Base-by-base conservation (phyloP, 2,888 invertebrate genomes). In the Caenorhabditis sp. region DNA sequence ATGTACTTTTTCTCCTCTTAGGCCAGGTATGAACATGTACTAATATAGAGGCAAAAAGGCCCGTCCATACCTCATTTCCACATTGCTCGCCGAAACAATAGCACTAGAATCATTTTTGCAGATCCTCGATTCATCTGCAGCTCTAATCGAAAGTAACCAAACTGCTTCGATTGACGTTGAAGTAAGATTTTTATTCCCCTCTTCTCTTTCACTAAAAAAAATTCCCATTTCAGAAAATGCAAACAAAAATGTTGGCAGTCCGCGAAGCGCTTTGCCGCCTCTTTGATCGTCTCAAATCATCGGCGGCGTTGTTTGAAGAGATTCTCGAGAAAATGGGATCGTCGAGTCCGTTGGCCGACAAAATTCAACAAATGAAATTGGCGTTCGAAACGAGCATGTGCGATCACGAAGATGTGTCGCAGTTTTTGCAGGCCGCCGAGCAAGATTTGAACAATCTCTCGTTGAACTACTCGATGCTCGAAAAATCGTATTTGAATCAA, bases 241-340 rank as follows among this genome's bases (percentile, higher is more conserved):
- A 68, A 24, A 54, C 3, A 23, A 62, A 68, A 51, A 68, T 73
- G 65, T 26, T 58, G 0, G 36, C 49, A 10, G 58, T 64, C 14
- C 37, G 73, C 5, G 62, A 66, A 5, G 73, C 69, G 1, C 57
- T 74, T 1, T 14, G 63, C 5, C 55, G 69, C 1, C 65, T 74
- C 10, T 75, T 75, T 58, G 69, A 75, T 14, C 26, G 75, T 1
- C 62, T 75, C 37, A 69, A 70, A n/a, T 75, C 75, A 8, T 75
- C 75, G 10, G 75, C 75, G 0, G 69, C 67, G 2, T 21, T 75
- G 24, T 75, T 75, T 43, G 69, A 75, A 21, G 75, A 75, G 8
- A 70, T 75, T 59, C 64, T 75, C 1, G 75, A 74, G 26, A 74
- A 66, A 58, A 66, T 63, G 66, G 73, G 73, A 24, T 59, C 69